These are phyloP conservation scores for Buceros bicornis DNA, from an alignment of 2,797 vertebrate species.

Conservation along the genomic window DNA sequence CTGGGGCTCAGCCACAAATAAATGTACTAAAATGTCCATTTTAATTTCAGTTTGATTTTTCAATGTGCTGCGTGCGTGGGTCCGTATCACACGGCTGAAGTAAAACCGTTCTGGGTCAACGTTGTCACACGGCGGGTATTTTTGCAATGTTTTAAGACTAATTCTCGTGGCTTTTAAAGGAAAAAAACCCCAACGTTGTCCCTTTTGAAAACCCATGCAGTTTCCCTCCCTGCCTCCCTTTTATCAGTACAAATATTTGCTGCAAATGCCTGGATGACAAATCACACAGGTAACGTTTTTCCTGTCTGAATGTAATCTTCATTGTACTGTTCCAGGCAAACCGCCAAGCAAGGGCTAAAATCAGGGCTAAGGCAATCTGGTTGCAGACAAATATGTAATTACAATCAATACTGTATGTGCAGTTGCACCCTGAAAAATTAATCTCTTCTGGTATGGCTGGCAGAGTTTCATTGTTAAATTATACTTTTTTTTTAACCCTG, in stretches of 20 bases:
- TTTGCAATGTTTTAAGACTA: constrained; percentile 18
- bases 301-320: constrained; percentile 48
- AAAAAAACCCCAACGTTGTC: neutral
- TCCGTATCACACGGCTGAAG: neutral
- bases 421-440: neutral
- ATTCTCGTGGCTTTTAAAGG: neutral
- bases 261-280: constrained; percentile 38
- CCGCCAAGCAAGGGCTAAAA: constrained; percentile 35
- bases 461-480: neutral
- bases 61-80: neutral
- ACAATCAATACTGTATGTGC: constrained; percentile 39
- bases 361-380: constrained; percentile 43
- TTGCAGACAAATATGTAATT: constrained; percentile 58
- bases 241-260: constrained; percentile 56
- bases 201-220: neutral
- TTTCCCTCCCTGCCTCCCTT: neutral
- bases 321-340: constrained; percentile 52
- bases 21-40: neutral
- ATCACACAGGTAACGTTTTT: constrained; percentile 43
- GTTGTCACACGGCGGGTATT: neutral
- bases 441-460: neutral
- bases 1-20: neutral
- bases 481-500: neutral
- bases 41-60: constrained; percentile 5
- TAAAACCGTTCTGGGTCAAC: neutral